Conservation (phyloP, 2,797 vertebrate genomes). For the Lemur catta region DNA sequence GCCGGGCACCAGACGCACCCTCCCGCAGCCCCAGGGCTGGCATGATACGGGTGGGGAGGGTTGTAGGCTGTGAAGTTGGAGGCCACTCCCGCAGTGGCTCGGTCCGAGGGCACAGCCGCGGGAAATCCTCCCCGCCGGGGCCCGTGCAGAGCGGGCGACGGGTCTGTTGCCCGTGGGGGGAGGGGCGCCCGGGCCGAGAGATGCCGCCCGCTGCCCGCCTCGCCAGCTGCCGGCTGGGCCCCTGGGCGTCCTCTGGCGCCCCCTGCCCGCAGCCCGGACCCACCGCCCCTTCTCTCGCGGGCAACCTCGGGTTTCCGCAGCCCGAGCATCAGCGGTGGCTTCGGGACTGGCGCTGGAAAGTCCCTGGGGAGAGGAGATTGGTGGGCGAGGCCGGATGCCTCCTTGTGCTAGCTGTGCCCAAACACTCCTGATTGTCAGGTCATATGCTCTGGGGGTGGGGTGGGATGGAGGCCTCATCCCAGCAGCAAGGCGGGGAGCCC, state of each 20-base stretch:
- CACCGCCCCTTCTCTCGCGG: constrained; percentile 48
- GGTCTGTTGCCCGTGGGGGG: constrained; percentile 62
- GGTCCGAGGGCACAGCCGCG: constrained; percentile 37
- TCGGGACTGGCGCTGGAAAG: constrained; percentile 57
- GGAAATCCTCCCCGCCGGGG: constrained; percentile 57
- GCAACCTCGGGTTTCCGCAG: constrained; percentile 66
- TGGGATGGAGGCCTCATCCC: background rate
- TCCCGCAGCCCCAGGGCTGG: constrained; percentile 56
- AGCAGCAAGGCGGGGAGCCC: background rate
- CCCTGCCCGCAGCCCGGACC: constrained; percentile 72
- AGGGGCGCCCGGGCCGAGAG: constrained; percentile 59
- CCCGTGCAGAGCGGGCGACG: constrained; percentile 44
- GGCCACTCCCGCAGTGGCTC: constrained; percentile 50
- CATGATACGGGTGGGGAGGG: background rate
- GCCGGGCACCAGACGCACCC: constrained; percentile 44
- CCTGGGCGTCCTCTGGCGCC: constrained; percentile 77
- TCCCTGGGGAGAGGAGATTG: constrained; percentile 62
- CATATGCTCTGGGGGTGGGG: background rate
- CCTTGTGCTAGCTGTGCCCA: background rate
- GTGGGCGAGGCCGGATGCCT: constrained; percentile 49
- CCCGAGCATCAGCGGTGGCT: constrained; percentile 31
- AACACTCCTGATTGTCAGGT: constrained; percentile 2
- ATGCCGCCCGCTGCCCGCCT: constrained; percentile 60
- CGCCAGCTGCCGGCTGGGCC: constrained; percentile 69
- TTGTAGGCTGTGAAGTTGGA: constrained; percentile 68